Base-by-base conservation (phyloP, 2,888 invertebrate species). In the Drosophila lacicola region DNA sequence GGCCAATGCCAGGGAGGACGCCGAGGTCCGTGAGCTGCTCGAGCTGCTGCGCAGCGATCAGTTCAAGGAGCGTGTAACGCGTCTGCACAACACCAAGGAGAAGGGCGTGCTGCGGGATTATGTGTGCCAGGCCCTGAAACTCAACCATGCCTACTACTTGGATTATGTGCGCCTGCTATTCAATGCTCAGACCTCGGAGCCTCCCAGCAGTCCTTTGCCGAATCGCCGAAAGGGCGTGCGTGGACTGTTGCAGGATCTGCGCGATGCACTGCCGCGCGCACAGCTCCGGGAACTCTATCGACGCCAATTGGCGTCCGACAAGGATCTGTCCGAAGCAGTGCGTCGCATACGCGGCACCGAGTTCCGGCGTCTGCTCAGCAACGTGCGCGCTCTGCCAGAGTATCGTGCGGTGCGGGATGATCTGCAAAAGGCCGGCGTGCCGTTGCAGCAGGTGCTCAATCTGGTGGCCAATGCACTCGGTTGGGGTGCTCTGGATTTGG, bases 171-270 rank as follows among this genome's bases (percentile, higher is more conserved):
- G 58, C 3, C 39, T 39, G 11, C 58, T 88, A 1, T 55, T 89
- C 9, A 69, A 80, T 13, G 11, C 80, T 0, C 33, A 70, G 4
- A 17, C n/a, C 2, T 34, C 14, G 0, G 74, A 73, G 19, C n/a
- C 44, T 3, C 21, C 55, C 0, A 61, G 25, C n/a, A 71, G 54
- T 4, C 53, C 70, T 0, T 3, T 70, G 39, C 68, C 72, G 29
- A 70, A 68, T 34, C 77, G 87, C 2, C 82, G 86, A n/a, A 63
- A 64, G 14, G 90, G 90, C 0, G 58, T 90, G 0, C 78, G 80
- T 1, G 90, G 90, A 2, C 55, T 90, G 2, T 19, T 91, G 14
- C 58, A 60, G 45, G 87, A 86, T 25, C 54, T 90, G 33, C 74
- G 82, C 3, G 80, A 77, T 33, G 72, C 79, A 1, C 25, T 90